A percentile compares a stretch with the other conserved stretches of the same genome.
phyloP scores from a whole-genome alignment of 2,888 invertebrate species.

The Neoascia interrupta region DNA sequence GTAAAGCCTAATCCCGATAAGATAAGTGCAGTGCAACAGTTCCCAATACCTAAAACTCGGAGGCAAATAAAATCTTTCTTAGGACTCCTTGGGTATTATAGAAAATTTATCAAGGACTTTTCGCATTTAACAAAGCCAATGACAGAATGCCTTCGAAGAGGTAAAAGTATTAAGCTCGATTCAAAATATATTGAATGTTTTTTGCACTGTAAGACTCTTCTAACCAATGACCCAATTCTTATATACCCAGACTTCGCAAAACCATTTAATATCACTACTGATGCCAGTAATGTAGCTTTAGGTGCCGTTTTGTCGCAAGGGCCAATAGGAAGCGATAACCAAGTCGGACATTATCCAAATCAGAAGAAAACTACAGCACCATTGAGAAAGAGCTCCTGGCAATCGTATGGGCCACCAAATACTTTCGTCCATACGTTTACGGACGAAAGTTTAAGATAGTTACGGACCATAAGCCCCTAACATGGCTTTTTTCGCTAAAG shows the following conservation, averaged over 20 bases:
- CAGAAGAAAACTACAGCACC: constrained; percentile 71
- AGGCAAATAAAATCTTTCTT: constrained; percentile 22
- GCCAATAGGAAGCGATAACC: too few species aligned
- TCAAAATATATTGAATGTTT: constrained; percentile 8
- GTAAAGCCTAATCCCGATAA: constrained; percentile 26
- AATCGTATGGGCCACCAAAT: constrained; percentile 74
- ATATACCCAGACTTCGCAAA: constrained; percentile 20
- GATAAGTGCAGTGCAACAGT: constrained; percentile 16
- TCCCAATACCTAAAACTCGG: constrained; percentile 19
- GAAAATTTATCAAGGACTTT: constrained; percentile 34
- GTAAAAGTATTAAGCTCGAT: constrained; percentile 7
- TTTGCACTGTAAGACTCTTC: constrained; percentile 13
- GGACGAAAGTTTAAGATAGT: constrained; percentile 74
- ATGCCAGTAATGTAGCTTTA: constrained; percentile 63
- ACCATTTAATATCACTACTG: constrained; percentile 21
- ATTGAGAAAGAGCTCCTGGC: constrained; percentile 75
- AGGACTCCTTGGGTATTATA: constrained; percentile 27
- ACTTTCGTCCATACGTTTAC: constrained; percentile 75
- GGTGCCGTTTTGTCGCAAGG: constrained; percentile 71
- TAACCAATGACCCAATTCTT: constrained; percentile 14
- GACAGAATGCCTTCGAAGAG: too few species aligned
- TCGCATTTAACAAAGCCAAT: constrained; percentile 28
- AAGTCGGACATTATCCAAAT: constrained; percentile 72
- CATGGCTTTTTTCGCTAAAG: constrained; percentile 66
- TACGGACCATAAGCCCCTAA: constrained; percentile 74